Evolutionary conservation across 2,113 vertebrate species (phyloP).

Genomic region (Cyrtonyx montezumae): DNA sequence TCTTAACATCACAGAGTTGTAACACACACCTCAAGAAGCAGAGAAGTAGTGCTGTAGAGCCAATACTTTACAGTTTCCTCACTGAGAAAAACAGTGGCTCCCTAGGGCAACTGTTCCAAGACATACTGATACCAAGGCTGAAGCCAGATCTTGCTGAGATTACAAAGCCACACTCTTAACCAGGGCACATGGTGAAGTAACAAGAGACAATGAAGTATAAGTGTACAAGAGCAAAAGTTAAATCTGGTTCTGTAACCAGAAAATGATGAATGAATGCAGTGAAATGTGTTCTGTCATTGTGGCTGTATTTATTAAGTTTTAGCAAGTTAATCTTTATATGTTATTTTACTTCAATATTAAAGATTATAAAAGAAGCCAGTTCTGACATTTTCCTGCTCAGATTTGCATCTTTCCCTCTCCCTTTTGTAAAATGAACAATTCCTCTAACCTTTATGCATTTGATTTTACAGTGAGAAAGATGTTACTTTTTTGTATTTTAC

Average conservation of each 20-base stretch:
- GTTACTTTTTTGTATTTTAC: neutral
- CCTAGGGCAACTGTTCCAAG: neutral
- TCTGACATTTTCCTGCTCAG: neutral
- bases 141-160: neutral
- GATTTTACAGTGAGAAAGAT: neutral
- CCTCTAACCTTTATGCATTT: neutral
- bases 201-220: neutral
- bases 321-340: neutral
- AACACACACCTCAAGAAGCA: neutral
- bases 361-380: neutral
- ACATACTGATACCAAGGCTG: too few relatives aligned
- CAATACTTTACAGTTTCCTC: neutral
- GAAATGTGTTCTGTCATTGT: too few relatives aligned
- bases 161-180: neutral
- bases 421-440: neutral
- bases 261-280: too few relatives aligned
- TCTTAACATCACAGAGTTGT: neutral
- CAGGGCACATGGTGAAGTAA: rapidly evolving
- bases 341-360: neutral
- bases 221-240: neutral
- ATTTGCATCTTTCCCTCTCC: neutral
- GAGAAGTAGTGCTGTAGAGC: neutral
- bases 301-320: neutral
- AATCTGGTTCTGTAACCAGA: neutral
- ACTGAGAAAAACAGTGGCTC: neutral